These are phyloP conservation scores for Battus philenor DNA, from an alignment of 1,140 invertebrate species.

Conservation along the genomic window DNA sequence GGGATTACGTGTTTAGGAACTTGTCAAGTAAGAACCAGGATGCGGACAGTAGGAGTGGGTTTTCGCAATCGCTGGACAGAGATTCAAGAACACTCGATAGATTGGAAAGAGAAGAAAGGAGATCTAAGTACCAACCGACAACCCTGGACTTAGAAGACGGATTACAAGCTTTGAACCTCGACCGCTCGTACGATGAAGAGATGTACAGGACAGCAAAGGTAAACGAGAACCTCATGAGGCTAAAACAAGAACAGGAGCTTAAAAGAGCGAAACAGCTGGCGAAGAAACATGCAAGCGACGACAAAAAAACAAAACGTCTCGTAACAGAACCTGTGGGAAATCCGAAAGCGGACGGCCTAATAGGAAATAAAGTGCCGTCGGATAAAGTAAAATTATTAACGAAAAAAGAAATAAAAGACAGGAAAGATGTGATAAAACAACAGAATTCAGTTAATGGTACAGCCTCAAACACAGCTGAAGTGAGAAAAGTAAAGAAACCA, in stretches of 20 bases:
- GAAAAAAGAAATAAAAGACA: constrained; percentile 71
- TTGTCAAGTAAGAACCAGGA: constrained; percentile 84
- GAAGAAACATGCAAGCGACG: constrained; percentile 47
- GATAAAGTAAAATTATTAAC: constrained; percentile 66
- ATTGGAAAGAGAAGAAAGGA: constrained; percentile 51
- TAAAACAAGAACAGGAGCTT: constrained; percentile 66
- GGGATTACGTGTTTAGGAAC: constrained; percentile 88
- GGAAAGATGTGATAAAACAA: constrained; percentile 66
- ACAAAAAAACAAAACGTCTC: constrained; percentile 41
- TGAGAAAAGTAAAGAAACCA: constrained; percentile 54
- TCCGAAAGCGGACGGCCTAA: constrained; percentile 53
- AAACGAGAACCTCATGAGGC: constrained; percentile 73
- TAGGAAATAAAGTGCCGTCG: constrained; percentile 49
- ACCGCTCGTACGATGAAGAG: constrained; percentile 62
- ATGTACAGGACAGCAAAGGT: constrained; percentile 75
- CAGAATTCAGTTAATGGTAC: constrained; percentile 54
- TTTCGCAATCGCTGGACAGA: constrained; percentile 68
- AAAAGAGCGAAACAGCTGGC: constrained; percentile 49
- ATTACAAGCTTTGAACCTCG: constrained; percentile 67
- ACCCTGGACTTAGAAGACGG: constrained; percentile 75
- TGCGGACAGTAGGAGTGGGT: constrained; percentile 78
- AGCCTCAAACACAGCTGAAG: constrained; percentile 32
- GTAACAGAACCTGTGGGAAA: constrained; percentile 45
- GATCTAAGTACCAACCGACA: constrained; percentile 63
- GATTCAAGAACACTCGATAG: constrained; percentile 67